Percentiles rank a stretch among this genome's conserved stretches.
Conservation (phyloP, 2,888 invertebrate species). For the Dyspetes luteomarginatus region DNA sequence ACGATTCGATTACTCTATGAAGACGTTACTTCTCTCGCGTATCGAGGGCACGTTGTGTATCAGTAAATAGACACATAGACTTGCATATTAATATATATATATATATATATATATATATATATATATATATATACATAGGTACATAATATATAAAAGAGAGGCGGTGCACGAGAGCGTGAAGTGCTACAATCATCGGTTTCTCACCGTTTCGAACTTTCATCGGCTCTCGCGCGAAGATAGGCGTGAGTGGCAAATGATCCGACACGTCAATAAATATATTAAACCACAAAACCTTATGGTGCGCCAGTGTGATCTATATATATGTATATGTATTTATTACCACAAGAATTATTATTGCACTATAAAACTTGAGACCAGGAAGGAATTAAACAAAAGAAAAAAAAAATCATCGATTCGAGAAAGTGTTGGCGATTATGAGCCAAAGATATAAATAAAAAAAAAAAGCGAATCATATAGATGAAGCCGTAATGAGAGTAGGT, state of each 20-base stretch:
- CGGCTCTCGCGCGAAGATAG: slow-evolving; percentile 43
- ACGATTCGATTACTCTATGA: slow-evolving; percentile 63
- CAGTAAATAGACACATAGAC: slow-evolving; percentile 23
- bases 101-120: too few relatives aligned
- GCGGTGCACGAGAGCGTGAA: slow-evolving; percentile 12
- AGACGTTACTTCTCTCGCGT: slow-evolving; percentile 55
- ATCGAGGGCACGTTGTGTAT: slow-evolving; percentile 51
- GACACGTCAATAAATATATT: slow-evolving; percentile 54
- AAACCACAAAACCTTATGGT: slow-evolving; percentile 22
- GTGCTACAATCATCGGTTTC: slow-evolving; percentile 64
- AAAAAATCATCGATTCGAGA: slow-evolving; percentile 28
- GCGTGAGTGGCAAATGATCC: slow-evolving; percentile 62
- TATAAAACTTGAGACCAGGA: slow-evolving; percentile 22
- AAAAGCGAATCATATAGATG: slow-evolving; percentile 31
- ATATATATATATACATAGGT: slow-evolving; percentile 8
- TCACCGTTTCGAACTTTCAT: slow-evolving; percentile 60
- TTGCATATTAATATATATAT: slow-evolving; percentile 5
- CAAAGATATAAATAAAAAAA: slow-evolving; percentile 17
- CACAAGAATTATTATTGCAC: slow-evolving; percentile 44
- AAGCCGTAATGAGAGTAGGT: slow-evolving; percentile 42
- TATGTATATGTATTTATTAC: too few relatives aligned
- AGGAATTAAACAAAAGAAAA: slow-evolving; percentile 8
- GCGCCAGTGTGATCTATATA: slow-evolving; percentile 14
- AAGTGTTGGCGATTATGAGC: slow-evolving; percentile 24
- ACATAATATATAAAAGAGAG: too few relatives aligned